phyloP scores from a whole-genome alignment of 2,888 invertebrate genomes.

The Campoletis raptor region DNA sequence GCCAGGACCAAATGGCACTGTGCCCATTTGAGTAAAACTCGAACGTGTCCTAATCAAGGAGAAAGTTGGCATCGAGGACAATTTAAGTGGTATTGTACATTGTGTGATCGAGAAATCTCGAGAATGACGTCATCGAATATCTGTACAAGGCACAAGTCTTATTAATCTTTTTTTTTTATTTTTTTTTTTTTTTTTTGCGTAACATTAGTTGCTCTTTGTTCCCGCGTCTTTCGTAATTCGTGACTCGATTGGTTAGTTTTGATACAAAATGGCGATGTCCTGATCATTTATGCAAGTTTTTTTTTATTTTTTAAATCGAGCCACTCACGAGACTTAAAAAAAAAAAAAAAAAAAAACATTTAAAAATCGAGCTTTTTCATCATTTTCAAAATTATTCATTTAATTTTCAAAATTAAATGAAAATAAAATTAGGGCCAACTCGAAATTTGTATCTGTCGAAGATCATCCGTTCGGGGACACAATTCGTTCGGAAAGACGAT shows the following conservation, averaged over 20 bases:
- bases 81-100: constrained; percentile 43
- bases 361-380: too few relatives aligned
- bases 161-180: background rate
- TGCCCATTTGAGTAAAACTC: background rate
- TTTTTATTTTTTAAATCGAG: too few relatives aligned
- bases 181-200: background rate
- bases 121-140: constrained; percentile 2
- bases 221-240: background rate
- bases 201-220: background rate
- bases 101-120: constrained; percentile 6
- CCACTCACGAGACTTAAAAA: too few relatives aligned
- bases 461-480: background rate
- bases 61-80: constrained; percentile 11
- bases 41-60: constrained; percentile 8
- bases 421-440: background rate
- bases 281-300: background rate
- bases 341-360: too few relatives aligned
- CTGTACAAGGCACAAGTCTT: background rate
- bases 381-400: too few relatives aligned
- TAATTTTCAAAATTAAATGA: too few relatives aligned
- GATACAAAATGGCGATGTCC: background rate
- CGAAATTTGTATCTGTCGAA: constrained; percentile 4
- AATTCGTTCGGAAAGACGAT: constrained; percentile 28
- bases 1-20: background rate
- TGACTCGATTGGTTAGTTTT: background rate